Percentiles rank a stretch among this genome's conserved stretches.
phyloP scores from a whole-genome alignment of 2,797 vertebrate genomes.

The Apogon hyalosoma region DNA sequence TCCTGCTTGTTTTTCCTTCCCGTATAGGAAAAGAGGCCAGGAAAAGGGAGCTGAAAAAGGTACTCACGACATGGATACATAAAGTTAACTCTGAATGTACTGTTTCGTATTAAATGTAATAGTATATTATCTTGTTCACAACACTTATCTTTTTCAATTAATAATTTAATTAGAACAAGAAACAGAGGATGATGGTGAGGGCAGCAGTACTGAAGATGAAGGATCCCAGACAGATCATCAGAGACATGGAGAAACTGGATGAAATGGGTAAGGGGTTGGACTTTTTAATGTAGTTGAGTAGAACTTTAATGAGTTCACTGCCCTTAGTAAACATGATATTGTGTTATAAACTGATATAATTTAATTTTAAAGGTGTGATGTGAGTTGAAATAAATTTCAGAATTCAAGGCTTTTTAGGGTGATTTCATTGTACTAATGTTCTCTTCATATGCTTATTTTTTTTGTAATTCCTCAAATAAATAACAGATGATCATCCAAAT shows the following conservation, averaged over 20 bases:
- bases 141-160: neutral
- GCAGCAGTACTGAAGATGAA: slow-evolving; percentile 99
- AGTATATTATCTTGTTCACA: neutral
- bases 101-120: neutral
- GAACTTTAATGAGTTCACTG: neutral
- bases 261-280: slow-evolving; percentile 91
- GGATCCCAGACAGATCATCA: slow-evolving; percentile 97
- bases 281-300: neutral
- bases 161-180: slow-evolving; percentile 90
- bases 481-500: neutral
- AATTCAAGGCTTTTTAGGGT: neutral
- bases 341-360: no score
- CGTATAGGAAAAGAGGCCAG: slow-evolving; percentile 94
- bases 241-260: slow-evolving; percentile 98
- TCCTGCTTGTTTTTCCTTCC: neutral
- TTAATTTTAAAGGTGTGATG: no score
- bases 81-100: neutral
- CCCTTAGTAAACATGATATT: no score
- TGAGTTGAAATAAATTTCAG: neutral
- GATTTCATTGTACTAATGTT: neutral
- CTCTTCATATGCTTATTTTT: no score
- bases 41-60: slow-evolving; percentile 98
- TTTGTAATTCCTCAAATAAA: neutral
- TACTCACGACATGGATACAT: slow-evolving; percentile 47
- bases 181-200: slow-evolving; percentile 98